Conservation (phyloP, 53 echinoderm and acorn worm genomes). For the Echinarachnius parma region DNA sequence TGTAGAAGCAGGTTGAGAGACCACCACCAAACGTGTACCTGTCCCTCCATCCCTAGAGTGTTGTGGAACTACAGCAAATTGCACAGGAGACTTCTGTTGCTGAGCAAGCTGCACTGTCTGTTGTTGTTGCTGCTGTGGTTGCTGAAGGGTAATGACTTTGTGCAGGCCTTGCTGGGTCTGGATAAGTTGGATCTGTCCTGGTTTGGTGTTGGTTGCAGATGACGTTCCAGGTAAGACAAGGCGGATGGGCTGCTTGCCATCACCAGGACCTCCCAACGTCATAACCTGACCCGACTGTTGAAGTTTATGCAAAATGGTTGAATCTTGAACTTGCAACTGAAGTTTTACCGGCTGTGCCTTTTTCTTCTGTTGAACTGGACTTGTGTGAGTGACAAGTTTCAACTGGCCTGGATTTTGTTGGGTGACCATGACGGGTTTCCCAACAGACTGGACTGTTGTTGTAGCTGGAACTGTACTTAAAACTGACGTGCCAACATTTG, state of each 20-base stretch:
- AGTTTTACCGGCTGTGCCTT: slow-evolving; percentile 68
- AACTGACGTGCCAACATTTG: slow-evolving; percentile 18
- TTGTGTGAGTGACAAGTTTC: slow-evolving; percentile 20
- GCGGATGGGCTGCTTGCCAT: slow-evolving; percentile 28
- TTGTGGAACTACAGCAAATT: slow-evolving; percentile 29
- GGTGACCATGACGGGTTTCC: slow-evolving; percentile 34
- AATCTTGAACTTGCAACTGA: slow-evolving; percentile 78
- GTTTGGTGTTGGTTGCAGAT: background rate
- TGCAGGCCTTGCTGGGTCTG: slow-evolving; percentile 30
- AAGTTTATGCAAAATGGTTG: slow-evolving; percentile 67
- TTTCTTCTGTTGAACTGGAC: slow-evolving; percentile 19
- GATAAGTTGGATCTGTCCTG: slow-evolving; percentile 37
- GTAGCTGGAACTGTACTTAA: slow-evolving; percentile 19
- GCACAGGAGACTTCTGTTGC: slow-evolving; percentile 27
- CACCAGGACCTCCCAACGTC: slow-evolving; percentile 38
- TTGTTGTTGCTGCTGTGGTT: slow-evolving; percentile 39
- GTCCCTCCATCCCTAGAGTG: slow-evolving; percentile 9
- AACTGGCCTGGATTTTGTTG: slow-evolving; percentile 18
- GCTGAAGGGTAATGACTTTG: slow-evolving; percentile 15
- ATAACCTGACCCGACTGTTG: slow-evolving; percentile 59
- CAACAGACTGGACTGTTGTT: slow-evolving; percentile 14
- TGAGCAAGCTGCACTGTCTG: slow-evolving; percentile 13
- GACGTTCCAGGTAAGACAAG: slow-evolving; percentile 28
- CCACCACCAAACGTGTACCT: slow-evolving; percentile 22
- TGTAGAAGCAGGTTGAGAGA: slow-evolving; percentile 13